phyloP scores from a whole-genome alignment of 1,140 invertebrate genomes.

The Conopomorpha cramerella region DNA sequence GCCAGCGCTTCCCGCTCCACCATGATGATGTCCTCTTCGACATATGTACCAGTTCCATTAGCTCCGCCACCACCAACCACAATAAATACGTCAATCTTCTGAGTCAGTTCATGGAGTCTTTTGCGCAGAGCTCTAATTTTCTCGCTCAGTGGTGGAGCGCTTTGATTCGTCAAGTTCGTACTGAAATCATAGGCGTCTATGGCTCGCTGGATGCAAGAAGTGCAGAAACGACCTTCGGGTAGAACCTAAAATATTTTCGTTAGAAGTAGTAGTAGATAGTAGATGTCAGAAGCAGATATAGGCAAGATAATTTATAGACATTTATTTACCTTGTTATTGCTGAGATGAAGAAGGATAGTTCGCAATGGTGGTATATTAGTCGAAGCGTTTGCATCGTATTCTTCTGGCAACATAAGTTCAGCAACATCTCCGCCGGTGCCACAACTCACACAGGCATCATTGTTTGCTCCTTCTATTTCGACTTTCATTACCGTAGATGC shows the following conservation, averaged over 20 bases:
- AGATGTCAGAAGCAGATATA: background rate
- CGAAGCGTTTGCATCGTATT: conserved; percentile 28
- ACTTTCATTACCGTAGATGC: conserved; percentile 25
- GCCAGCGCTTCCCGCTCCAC: conserved; percentile 36
- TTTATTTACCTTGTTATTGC: conserved; percentile 30
- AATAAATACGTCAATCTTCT: conserved; percentile 51
- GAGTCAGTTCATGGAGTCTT: conserved; percentile 36
- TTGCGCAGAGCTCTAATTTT: conserved; percentile 32
- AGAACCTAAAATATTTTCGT: conserved; percentile 20
- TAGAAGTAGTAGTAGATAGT: conserved; percentile 2
- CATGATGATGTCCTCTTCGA: conserved; percentile 49
- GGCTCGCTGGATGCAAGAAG: conserved; percentile 27
- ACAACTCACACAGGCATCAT: conserved; percentile 29
- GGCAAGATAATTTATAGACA: background rate
- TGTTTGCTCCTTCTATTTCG: conserved; percentile 20
- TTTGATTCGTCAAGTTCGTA: conserved; percentile 14
- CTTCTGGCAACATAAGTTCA: conserved; percentile 32
- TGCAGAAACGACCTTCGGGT: conserved; percentile 32
- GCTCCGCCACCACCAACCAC: conserved; percentile 35
- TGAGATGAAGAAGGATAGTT: conserved; percentile 39
- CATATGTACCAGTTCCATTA: conserved; percentile 26
- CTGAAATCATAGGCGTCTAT: conserved; percentile 38
- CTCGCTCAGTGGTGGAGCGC: conserved; percentile 29
- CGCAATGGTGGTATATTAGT: conserved; percentile 24
- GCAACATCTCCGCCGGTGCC: conserved; percentile 19